Base-by-base conservation (phyloP, 2,888 invertebrate genomes). In the Lasioglossum morio region DNA sequence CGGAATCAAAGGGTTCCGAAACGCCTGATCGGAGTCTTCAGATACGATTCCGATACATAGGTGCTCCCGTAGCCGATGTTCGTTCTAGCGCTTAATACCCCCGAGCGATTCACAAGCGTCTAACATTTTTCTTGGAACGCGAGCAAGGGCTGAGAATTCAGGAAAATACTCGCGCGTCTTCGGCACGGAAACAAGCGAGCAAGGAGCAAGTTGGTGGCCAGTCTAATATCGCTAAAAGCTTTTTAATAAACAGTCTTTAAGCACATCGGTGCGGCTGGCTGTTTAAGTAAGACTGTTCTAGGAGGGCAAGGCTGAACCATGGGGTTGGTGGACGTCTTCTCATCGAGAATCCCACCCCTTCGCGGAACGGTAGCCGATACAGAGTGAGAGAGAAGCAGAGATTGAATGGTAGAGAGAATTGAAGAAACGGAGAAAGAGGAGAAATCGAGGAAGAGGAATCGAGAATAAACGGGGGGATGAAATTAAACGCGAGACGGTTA, bases 151-250 rank as follows among this genome's bases (percentile, higher is more conserved):
- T 27, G 46, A 43, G n/a, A 72, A 72, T 16, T 76, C 73, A 23
- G 19, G 7, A 63, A 77, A 83, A 80, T 87, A 83, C 69, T 74
- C 37, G 57, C 72, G 72, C 37, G 34, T 81, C 72, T 57, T 77
- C 66, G 69, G 12, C 34, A 73, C 60, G 81, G 66, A 82, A 81
- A 70, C 74, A 84, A 79, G 14, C 23, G 73, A 70, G 81, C 53
- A 76, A 84, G 79, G 70, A 82, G 79, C 78, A 43, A 43, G 43
- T 0, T 84, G 76, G 82, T 82, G 84, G 75, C 69, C 82, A 83
- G 88, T 91, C 87, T 91, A 92, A 92, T 92, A 92, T 91, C 89
- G 88, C 92, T 92, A 89, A 92, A 92, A 92, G 92, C 92, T 92
- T 92, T 92, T 92, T 92, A 92, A 92, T 92, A 92, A 92, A 92